Evolutionary conservation across 2,888 invertebrate genomes (phyloP).

Genomic region (Geophilus truncorum): DNA sequence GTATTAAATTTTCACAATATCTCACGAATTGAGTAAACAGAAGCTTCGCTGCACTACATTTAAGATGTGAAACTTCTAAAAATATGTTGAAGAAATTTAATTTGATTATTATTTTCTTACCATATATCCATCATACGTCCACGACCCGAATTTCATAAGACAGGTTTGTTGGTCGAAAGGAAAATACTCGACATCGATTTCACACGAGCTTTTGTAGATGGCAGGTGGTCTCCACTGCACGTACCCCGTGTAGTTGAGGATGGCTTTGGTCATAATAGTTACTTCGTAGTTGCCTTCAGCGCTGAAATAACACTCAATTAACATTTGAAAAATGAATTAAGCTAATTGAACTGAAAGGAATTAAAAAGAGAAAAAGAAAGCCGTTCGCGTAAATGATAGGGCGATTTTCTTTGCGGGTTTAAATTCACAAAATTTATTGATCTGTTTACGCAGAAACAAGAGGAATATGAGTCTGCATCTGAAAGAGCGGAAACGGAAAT

Average conservation of each 20-base stretch:
- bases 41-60: no score
- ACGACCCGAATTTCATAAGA: slow-evolving; percentile 90
- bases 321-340: not conserved
- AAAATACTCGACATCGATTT: slow-evolving; percentile 88
- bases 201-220: slow-evolving; percentile 94
- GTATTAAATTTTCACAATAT: no score
- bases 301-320: slow-evolving; percentile 44
- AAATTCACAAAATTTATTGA: not conserved
- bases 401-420: not conserved
- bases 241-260: slow-evolving; percentile 80
- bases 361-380: not conserved
- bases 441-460: not conserved
- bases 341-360: not conserved
- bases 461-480: not conserved
- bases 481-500: not conserved
- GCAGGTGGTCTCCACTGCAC: slow-evolving; percentile 97
- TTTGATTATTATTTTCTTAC: slow-evolving; percentile 51
- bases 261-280: slow-evolving; percentile 94
- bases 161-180: slow-evolving; percentile 94
- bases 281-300: slow-evolving; percentile 82
- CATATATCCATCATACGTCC: slow-evolving; percentile 92
- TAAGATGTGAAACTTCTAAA: no score
- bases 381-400: not conserved
- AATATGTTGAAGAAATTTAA: not conserved
- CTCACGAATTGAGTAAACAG: no score